These are phyloP conservation scores for Diglossa cyanea DNA, from an alignment of 2,797 vertebrate genomes.

Conservation along the genomic window DNA sequence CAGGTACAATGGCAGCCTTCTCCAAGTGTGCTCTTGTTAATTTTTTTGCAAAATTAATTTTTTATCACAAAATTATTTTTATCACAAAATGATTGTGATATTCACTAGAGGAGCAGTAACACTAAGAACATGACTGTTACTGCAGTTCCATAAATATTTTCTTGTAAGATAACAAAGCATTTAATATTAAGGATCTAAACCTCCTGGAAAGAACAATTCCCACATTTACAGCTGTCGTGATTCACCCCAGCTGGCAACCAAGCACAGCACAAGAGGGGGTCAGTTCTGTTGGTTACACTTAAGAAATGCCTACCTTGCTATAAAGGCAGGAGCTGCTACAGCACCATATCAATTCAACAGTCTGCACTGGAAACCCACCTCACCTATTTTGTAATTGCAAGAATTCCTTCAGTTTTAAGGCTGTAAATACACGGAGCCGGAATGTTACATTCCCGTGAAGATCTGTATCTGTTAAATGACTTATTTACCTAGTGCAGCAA, in stretches of 20 bases:
- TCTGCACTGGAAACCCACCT: not conserved
- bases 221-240: rapidly evolving
- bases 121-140: not conserved
- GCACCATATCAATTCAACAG: not conserved
- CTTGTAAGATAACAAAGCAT: not conserved
- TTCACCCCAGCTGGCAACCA: not conserved
- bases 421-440: not conserved
- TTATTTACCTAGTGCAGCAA: not conserved
- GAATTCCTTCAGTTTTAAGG: not conserved
- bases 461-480: not conserved
- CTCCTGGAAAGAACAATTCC: not conserved
- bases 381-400: not conserved
- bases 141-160: not conserved
- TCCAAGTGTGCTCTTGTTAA: not conserved
- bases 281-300: not conserved
- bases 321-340: not conserved
- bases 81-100: not conserved
- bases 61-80: not conserved
- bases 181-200: not conserved
- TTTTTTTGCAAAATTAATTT: not conserved
- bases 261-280: not conserved
- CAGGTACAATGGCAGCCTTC: not conserved
- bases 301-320: not conserved
- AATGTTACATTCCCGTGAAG: not conserved
- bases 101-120: not conserved